Base-by-base conservation (phyloP, 2,888 invertebrate genomes). In the Eupithecia centaureata region DNA sequence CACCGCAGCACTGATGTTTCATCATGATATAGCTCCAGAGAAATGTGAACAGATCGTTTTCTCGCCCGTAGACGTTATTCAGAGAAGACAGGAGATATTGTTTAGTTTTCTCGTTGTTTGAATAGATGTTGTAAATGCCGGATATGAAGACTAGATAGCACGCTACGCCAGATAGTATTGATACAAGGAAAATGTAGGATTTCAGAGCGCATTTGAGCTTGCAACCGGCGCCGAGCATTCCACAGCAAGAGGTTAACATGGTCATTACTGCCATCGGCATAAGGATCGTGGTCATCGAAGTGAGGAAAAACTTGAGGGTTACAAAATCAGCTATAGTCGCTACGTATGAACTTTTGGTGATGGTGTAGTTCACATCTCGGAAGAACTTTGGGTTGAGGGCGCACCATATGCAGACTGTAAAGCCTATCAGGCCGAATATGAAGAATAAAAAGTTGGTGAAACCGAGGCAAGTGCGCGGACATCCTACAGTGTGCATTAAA, bases 391-490 rank as follows among this genome's bases (percentile, higher is more conserved):
- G 85, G 76, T 90, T 91, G 32, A 87, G 59, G 2, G 84, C 80
- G 64, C 92, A 92, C 92, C 92, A 93, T 0, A 89, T 66, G 67
- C 92, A 89, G 51, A 90, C 82, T 0, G 80, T 76, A 30, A 83
- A 84, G 2, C 81, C 78, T 0, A 90, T 51, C 5, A 85, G 63
- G 2, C 90, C 86, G 0, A 86, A 47, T 15, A 88, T 63, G 63
- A 91, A 89, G 74, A 88, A 89, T 5, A 88, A 58, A 22, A 91
- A 76, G 64, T 92, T 93, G 27, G 88, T 89, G 73, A 88, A 91
- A 1, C 92, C 89, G 15, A 93, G 80, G 76, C 92, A 92, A 51
- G 92, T 90, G 12, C 92, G 83, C 5, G 92, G 92, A 42, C 91
- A 79, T 5, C 86, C 83, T 25, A 87, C 73, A 62, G 92, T 82